Evolutionary conservation across 2,888 invertebrate species (phyloP).

Genomic region (Plagiodera versicolora): DNA sequence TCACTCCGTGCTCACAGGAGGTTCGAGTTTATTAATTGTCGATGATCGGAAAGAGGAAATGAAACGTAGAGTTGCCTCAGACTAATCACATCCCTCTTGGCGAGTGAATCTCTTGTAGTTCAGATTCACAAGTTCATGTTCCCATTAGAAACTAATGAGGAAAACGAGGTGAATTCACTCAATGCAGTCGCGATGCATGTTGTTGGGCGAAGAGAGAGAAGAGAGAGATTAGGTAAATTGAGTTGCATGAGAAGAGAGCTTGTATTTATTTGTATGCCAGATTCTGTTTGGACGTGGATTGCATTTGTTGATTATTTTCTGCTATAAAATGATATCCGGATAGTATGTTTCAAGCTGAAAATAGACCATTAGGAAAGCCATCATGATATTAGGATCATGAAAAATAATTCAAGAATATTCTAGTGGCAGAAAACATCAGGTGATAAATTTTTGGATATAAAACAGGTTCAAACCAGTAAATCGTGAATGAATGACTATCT

Average conservation of each 20-base stretch:
- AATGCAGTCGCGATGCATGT: neutral
- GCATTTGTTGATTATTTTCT: no score
- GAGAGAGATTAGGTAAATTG: neutral
- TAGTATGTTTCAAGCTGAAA: no score
- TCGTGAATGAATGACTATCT: no score
- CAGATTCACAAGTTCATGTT: neutral
- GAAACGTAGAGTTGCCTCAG: slow-evolving; percentile 19
- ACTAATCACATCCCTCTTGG: neutral
- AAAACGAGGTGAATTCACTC: neutral
- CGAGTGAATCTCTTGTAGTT: neutral
- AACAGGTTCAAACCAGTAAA: no score
- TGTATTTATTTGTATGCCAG: neutral
- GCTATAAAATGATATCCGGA: no score
- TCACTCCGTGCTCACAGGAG: neutral
- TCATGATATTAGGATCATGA: no score
- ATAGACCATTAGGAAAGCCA: no score
- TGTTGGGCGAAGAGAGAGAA: neutral
- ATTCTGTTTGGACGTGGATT: no score
- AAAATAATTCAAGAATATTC: no score
- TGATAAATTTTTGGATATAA: no score
- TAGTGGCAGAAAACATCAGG: no score
- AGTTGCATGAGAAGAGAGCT: neutral
- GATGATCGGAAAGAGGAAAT: slow-evolving; percentile 19
- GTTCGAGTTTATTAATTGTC: no score
- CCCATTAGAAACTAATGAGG: neutral